These are phyloP conservation scores for Molossus molossus DNA, from an alignment of 2,797 vertebrate species.

Conservation along the genomic window DNA sequence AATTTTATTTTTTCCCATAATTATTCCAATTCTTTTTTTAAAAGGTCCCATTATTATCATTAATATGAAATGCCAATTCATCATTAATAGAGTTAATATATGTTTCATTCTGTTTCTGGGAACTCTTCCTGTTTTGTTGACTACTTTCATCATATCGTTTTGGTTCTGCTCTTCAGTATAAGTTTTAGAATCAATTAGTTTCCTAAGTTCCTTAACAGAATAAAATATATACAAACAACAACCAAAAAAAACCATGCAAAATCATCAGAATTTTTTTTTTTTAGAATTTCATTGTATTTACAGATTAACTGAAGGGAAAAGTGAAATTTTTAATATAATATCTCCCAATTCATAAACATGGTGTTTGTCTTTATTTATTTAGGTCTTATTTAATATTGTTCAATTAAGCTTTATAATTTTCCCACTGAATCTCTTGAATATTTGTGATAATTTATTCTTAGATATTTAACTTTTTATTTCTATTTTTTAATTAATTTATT, in stretches of 20 bases:
- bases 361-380: not conserved
- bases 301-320: not conserved
- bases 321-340: not conserved
- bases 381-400: not conserved
- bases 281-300: not conserved
- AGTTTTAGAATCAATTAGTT: not conserved
- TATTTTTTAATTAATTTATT: no score
- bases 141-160: not conserved
- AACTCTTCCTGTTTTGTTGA: not conserved
- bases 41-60: not conserved
- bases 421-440: not conserved
- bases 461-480: not conserved
- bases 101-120: slow-evolving; percentile 12
- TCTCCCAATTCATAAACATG: not conserved
- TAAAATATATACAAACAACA: not conserved
- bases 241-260: not conserved
- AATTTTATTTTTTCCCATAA: not conserved
- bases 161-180: not conserved
- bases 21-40: not conserved
- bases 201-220: not conserved
- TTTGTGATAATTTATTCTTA: slow-evolving; percentile 28
- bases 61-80: not conserved
- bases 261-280: not conserved
- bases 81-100: not conserved
- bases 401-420: slow-evolving; percentile 33